Conservation (phyloP, 2,888 invertebrate genomes). For the Monoplex corrugatus region DNA sequence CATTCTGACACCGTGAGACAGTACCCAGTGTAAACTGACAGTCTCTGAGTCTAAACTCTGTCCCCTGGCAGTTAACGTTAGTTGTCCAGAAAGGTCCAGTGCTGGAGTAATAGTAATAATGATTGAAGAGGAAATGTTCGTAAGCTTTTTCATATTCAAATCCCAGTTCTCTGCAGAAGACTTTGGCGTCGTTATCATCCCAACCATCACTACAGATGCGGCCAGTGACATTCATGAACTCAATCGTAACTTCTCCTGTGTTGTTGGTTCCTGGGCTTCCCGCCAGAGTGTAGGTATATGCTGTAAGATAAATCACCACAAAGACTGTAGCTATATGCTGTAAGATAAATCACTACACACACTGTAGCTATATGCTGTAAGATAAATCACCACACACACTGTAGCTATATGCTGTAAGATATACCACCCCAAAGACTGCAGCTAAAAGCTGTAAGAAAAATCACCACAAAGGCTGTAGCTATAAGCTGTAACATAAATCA, state of each 20-base stretch:
- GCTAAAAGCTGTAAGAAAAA: no score
- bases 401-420: no score
- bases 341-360: no score
- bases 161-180: slow-evolving; percentile 71
- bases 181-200: slow-evolving; percentile 70
- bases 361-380: no score
- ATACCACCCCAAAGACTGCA: no score
- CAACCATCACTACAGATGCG: slow-evolving; percentile 73
- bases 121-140: slow-evolving; percentile 66
- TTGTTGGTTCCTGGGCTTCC: no score
- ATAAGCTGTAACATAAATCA: no score
- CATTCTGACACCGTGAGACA: slow-evolving; percentile 63
- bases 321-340: no score
- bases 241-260: slow-evolving; percentile 69
- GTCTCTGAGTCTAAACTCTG: slow-evolving; percentile 64
- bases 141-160: slow-evolving; percentile 71
- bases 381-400: no score
- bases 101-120: slow-evolving; percentile 60
- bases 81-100: slow-evolving; percentile 85
- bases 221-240: slow-evolving; percentile 68
- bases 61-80: slow-evolving; percentile 70
- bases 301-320: no score
- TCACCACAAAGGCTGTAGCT: no score
- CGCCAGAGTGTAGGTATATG: slow-evolving; percentile 60
- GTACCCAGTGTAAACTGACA: slow-evolving; percentile 68